Conservation (phyloP, 2,888 invertebrate genomes). For the Acrobeloides nanus region DNA sequence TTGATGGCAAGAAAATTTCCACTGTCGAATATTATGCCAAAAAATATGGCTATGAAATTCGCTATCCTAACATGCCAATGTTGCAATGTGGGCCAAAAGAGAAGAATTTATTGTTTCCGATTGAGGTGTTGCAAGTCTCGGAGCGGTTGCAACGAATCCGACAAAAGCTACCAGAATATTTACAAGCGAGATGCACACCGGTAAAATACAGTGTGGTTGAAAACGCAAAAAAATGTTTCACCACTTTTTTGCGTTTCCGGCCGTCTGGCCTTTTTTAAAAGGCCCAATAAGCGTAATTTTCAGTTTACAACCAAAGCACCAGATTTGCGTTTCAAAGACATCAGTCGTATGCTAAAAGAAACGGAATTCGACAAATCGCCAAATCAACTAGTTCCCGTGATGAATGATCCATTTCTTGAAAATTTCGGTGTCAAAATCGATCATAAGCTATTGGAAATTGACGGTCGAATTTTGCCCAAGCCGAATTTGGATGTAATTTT, state of each 20-base stretch:
- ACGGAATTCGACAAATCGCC: no score
- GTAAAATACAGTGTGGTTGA: no score
- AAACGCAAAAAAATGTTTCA: no score
- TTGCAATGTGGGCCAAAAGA: conserved; percentile 1
- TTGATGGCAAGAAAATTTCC: conserved; percentile 1
- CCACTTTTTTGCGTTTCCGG: no score
- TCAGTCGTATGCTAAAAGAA: conserved; percentile 9
- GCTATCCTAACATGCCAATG: conserved; percentile 15
- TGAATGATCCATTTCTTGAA: conserved; percentile 9
- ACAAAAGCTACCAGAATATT: conserved; percentile 14
- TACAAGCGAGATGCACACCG: conserved; percentile 9
- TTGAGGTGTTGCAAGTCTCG: conserved; percentile 8
- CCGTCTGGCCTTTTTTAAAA: no score
- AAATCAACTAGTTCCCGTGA: no score
- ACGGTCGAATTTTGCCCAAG: conserved; percentile 12
- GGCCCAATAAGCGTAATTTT: neutral
- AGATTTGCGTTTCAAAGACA: conserved; percentile 13
- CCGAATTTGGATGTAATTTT: no score
- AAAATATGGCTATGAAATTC: conserved; percentile 3
- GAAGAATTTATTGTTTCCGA: conserved; percentile 14
- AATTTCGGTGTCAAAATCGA: conserved; percentile 10
- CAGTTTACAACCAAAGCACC: conserved; percentile 15
- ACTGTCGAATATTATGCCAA: conserved; percentile 12
- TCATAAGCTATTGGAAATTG: conserved; percentile 19
- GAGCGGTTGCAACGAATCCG: conserved; percentile 14